Conservation (phyloP, 2,888 invertebrate genomes). For the Hymenopus coronatus region DNA sequence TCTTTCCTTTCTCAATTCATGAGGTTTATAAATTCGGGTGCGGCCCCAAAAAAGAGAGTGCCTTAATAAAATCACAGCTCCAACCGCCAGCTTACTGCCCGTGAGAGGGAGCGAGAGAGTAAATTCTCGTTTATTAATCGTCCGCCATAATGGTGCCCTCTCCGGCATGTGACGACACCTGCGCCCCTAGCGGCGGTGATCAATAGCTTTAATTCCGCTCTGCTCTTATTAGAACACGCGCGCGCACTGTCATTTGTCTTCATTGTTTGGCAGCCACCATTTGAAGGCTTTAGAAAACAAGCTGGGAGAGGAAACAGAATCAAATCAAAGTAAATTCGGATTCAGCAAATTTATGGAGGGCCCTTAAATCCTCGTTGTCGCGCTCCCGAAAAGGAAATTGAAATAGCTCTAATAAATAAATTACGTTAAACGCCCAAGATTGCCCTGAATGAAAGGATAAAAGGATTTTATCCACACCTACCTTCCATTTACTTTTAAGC, state of each 20-base stretch:
- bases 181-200: conserved; percentile 33
- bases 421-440: not conserved
- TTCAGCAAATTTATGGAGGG: conserved; percentile 14
- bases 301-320: conserved; percentile 5
- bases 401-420: conserved; percentile 18
- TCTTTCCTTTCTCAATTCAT: not conserved
- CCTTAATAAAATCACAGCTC: conserved; percentile 5
- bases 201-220: conserved; percentile 32
- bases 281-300: conserved; percentile 20
- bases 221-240: conserved; percentile 23
- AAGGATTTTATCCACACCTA: not conserved
- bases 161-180: conserved; percentile 23
- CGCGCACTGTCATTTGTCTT: conserved; percentile 28
- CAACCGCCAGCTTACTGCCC: too few relatives aligned
- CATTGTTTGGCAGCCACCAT: conserved; percentile 27
- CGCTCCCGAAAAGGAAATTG: conserved; percentile 7
- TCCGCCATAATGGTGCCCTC: conserved; percentile 24
- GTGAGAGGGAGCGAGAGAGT: not conserved
- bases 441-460: not conserved
- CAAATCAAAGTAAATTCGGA: conserved; percentile 19
- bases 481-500: not conserved
- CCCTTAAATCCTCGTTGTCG: conserved; percentile 17
- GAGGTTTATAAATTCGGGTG: not conserved
- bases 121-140: conserved; percentile 16
- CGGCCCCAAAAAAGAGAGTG: not conserved